Percentiles rank a stretch among this genome's conserved stretches.
Evolutionary conservation across 2,888 invertebrate genomes (phyloP).

Genomic region (Helobdella robusta): DNA sequence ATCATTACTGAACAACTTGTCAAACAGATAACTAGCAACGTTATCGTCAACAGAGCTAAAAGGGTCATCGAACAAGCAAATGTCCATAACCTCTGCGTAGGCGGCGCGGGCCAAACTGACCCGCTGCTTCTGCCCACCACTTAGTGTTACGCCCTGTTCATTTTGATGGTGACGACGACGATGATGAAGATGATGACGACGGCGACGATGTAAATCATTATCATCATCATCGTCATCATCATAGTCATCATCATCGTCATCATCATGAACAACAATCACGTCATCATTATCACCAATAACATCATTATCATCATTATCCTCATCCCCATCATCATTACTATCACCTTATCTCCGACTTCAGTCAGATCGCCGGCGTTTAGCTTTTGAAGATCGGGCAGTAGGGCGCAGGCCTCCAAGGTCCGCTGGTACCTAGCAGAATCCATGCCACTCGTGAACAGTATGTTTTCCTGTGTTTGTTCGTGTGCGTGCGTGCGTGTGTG

Average conservation of each 20-base stretch:
- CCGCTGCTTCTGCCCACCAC: slow-evolving; percentile 32
- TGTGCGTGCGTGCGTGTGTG: too few species aligned
- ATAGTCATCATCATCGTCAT: too few species aligned
- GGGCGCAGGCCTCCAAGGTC: slow-evolving; percentile 10
- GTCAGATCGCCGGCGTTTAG: slow-evolving; percentile 8
- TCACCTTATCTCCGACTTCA: slow-evolving; percentile 18
- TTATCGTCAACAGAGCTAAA: slow-evolving; percentile 27
- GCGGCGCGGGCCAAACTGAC: slow-evolving; percentile 26
- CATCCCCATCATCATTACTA: too few species aligned
- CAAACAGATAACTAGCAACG: slow-evolving; percentile 30
- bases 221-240: too few species aligned
- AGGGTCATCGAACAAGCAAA: slow-evolving; percentile 25
- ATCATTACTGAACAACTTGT: slow-evolving; percentile 21
- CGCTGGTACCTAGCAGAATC: not conserved
- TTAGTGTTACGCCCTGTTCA: slow-evolving; percentile 15
- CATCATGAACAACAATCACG: too few species aligned
- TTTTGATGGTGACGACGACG: too few species aligned
- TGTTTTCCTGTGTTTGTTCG: too few species aligned
- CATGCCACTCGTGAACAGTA: slow-evolving; percentile 14
- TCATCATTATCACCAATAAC: too few species aligned
- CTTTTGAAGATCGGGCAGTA: slow-evolving; percentile 1
- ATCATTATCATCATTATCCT: too few species aligned
- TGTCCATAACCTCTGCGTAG: not conserved
- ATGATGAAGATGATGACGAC: slow-evolving; percentile 21
- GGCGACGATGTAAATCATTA: too few species aligned